Evolutionary conservation across 1,140 invertebrate species (phyloP).

Genomic region (Vanessa atalanta): DNA sequence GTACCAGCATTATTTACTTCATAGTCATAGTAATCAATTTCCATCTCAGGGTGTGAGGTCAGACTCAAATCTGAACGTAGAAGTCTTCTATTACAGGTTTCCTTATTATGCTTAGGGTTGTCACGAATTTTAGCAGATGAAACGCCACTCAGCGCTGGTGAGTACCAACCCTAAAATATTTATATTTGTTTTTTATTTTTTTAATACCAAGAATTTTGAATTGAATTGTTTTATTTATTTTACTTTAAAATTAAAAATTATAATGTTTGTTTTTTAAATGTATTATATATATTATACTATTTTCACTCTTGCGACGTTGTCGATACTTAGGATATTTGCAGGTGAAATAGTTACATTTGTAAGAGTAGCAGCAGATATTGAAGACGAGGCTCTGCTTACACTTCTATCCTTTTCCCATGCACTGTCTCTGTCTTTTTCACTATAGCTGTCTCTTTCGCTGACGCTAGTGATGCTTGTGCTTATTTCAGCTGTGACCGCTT

Average conservation of each 20-base stretch:
- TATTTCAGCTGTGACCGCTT: conserved; percentile 65
- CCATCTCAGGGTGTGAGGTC: conserved; percentile 88
- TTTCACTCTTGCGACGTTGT: too few species aligned
- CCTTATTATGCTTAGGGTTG: conserved; percentile 88
- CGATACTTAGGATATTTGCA: too few species aligned
- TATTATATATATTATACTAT: too few species aligned
- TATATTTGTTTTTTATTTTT: neutral
- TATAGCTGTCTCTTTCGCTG: conserved; percentile 70
- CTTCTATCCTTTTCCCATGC: conserved; percentile 71
- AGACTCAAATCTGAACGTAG: conserved; percentile 89
- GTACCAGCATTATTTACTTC: conserved; percentile 86
- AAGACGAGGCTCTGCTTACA: conserved; percentile 64
- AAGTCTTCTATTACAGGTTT: conserved; percentile 86
- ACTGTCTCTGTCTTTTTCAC: conserved; percentile 75
- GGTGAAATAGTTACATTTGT: conserved; percentile 79
- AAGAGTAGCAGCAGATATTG: conserved; percentile 76
- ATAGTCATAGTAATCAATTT: conserved; percentile 94
- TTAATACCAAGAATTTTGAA: neutral
- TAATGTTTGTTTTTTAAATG: neutral
- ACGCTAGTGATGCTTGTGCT: conserved; percentile 72
- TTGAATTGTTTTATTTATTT: neutral
- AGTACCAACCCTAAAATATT: conserved; percentile 84
- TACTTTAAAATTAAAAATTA: neutral
- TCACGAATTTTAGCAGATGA: conserved; percentile 84
- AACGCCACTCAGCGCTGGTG: conserved; percentile 82